Evolutionary conservation across 2,888 invertebrate genomes (phyloP).

Genomic region (Sinhomidia bicolor): DNA sequence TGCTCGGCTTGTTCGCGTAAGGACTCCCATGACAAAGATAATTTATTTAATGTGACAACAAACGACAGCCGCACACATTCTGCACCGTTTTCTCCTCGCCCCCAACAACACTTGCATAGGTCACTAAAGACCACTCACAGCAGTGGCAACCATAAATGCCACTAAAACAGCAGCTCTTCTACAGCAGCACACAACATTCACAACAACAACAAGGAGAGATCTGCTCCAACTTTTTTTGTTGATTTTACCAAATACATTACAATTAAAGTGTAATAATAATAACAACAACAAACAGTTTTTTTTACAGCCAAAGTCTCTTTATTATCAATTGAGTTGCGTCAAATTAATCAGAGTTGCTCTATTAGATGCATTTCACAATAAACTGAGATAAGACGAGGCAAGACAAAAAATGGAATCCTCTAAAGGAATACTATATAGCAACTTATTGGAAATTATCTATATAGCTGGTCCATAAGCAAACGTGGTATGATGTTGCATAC

Average conservation of each 20-base stretch:
- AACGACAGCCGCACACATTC: slow-evolving; percentile 19
- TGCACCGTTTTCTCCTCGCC: background rate
- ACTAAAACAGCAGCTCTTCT: background rate
- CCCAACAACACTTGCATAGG: slow-evolving; percentile 4
- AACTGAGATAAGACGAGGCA: background rate
- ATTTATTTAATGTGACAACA: slow-evolving; percentile 68
- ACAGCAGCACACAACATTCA: background rate
- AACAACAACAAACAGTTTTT: background rate
- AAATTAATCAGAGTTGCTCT: slow-evolving; percentile 27
- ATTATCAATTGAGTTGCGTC: slow-evolving; percentile 20
- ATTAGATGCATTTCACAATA: background rate
- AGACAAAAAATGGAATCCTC: background rate
- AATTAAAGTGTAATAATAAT: background rate
- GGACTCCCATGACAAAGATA: slow-evolving; percentile 58
- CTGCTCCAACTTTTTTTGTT: background rate
- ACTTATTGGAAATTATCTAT: too few relatives aligned
- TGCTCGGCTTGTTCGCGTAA: background rate
- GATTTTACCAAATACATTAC: background rate
- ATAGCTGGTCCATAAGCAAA: background rate
- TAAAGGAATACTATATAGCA: too few relatives aligned
- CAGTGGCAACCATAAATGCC: slow-evolving; percentile 3
- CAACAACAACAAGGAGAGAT: background rate
- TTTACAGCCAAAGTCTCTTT: background rate
- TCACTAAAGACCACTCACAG: slow-evolving; percentile 52
- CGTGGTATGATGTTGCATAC: background rate